Evolutionary conservation across 1,140 invertebrate genomes (phyloP).

Genomic region (Melipona quadrifasciata): DNA sequence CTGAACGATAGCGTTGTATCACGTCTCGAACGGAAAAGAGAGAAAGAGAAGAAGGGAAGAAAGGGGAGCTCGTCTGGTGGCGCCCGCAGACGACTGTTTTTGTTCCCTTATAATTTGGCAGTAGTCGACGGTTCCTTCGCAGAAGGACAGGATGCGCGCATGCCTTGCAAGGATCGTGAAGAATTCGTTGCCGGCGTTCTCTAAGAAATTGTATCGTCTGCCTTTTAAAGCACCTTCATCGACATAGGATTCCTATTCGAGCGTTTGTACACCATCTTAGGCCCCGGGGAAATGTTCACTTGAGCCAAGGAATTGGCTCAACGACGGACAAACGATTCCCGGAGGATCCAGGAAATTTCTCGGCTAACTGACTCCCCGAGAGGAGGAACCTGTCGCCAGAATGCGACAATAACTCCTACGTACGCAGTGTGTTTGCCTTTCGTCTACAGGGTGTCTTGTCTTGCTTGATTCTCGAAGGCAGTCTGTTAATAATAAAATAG

Average conservation of each 20-base stretch:
- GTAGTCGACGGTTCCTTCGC: constrained; percentile 42
- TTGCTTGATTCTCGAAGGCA: neutral
- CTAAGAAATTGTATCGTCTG: constrained; percentile 44
- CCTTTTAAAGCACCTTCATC: constrained; percentile 30
- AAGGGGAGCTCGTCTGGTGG: constrained; percentile 45
- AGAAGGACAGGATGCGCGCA: constrained; percentile 30
- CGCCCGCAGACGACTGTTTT: constrained; percentile 54
- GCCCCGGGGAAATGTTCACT: neutral
- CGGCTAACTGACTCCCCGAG: neutral
- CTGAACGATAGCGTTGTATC: constrained; percentile 25
- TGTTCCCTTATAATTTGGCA: constrained; percentile 50
- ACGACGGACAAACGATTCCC: neutral
- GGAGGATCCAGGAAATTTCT: neutral
- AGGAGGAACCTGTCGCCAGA: neutral
- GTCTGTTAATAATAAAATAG: neutral
- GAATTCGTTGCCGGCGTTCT: constrained; percentile 32
- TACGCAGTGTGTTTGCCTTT: neutral
- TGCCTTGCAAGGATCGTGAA: constrained; percentile 38
- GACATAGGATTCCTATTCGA: constrained; percentile 7
- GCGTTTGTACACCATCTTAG: neutral
- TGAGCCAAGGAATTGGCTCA: neutral
- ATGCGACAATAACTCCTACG: neutral
- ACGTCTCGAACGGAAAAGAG: constrained; percentile 1
- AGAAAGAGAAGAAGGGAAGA: neutral
- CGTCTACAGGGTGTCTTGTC: neutral